Base-by-base conservation (phyloP, 1,140 invertebrate genomes). In the Hetaerina americana region DNA sequence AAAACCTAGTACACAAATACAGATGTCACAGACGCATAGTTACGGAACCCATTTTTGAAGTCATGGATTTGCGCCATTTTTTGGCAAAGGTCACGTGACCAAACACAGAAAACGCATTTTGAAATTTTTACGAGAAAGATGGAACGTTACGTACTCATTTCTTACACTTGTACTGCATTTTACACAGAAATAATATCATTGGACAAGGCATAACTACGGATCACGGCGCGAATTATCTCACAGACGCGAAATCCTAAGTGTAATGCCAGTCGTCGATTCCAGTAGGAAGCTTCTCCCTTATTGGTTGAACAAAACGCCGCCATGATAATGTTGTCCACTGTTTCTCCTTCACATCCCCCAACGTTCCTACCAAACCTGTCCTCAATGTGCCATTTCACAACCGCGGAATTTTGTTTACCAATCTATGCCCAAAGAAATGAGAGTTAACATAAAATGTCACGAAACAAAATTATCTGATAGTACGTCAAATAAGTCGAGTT, bases 1-100 rank as follows among this genome's bases (percentile, higher is more conserved):
- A 82, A 81, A 80, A 81, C 78, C 78, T 83, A 85, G 85, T 87
- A 84, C 86, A 87, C 85, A 86, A 86, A 86, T 82, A 82, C 78
- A 80, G 84, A 82, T 83, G 83, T 85, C 83, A 85, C 80, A 81
- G 82, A 79, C 80, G 81, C 78, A 83, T 81, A 80, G 80, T 80
- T 81, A 81, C 81, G 78, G 80, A 79, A 80, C 79, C 81, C 81
- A 84, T 83, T 81, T 83, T 85, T 81, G 80, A 81, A 79, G 79
- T 77, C 80, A 80, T 79, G 81, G 81, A 80, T 84, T 86, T 84
- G 84, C 85, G 84, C 84, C 85, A 85, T 86, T 86, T 85, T 82
- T 80, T 78, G 77, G 76, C 77, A 79, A 67, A 77, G 80, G 82
- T 87, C 85, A 86, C 85, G 85, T 86, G 85, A 87, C 80, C 79